A percentile compares a stretch with the other conserved stretches of the same genome.
Conservation (phyloP, 2,113 vertebrate species). For the Carassius auratus region DNA sequence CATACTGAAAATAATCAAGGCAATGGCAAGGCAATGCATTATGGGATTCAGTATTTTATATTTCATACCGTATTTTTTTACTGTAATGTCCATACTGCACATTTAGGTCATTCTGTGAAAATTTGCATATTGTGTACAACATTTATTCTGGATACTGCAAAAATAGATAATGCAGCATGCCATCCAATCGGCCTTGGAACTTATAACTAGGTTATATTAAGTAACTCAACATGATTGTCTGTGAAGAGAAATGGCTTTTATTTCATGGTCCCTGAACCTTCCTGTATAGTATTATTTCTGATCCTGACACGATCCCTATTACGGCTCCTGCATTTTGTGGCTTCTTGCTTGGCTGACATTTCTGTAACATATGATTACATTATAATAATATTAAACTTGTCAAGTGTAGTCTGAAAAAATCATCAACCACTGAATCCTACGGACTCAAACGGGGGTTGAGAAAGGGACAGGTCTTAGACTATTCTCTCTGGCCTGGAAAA, state of each 20-base stretch:
- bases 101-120: background rate
- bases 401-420: background rate
- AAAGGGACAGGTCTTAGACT: background rate
- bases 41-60: background rate
- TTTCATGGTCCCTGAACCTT: conserved; percentile 32
- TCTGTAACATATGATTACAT: conserved; percentile 36
- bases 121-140: background rate
- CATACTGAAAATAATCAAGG: background rate
- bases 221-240: conserved; percentile 26
- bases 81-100: background rate
- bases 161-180: background rate
- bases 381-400: conserved; percentile 23
- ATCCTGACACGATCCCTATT: conserved; percentile 29
- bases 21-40: background rate
- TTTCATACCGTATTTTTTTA: background rate
- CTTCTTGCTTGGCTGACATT: conserved; percentile 26
- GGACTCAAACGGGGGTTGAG: background rate
- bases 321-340: conserved; percentile 4
- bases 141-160: background rate
- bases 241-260: conserved; percentile 27
- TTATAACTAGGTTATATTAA: background rate
- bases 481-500: conserved; percentile 20
- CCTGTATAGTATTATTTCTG: background rate
- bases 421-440: too few species aligned
- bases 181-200: background rate